Base-by-base conservation (phyloP, 2,797 vertebrate genomes). In the Lacerta viridis region DNA sequence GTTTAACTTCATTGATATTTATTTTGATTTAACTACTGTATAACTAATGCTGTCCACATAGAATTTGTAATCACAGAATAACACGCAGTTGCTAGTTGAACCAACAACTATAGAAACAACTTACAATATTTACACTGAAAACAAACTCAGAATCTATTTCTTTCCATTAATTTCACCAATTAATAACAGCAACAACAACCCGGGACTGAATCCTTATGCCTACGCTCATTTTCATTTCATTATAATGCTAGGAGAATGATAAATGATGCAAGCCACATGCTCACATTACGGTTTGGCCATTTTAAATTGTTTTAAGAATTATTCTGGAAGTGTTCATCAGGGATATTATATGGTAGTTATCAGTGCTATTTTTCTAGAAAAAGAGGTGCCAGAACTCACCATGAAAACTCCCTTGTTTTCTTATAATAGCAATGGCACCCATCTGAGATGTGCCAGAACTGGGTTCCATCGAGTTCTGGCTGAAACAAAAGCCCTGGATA, bases 251-350 rank as follows among this genome's bases (percentile, higher is more conserved):
- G 68, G 68, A 4, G 9, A 69, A n/a, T 69, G 68, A 27, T 55
- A 55, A 55, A 55, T 25, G 20, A 69, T 69, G 68, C 68, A 69
- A 69, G 68, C 27, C 29, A 25, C 29, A 11, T 69, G 68, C 29
- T 25, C 68, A 69, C 20, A 29, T 69, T 25, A 25, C 20, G 6
- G 20, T 69, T 55, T 15, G 50, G 50, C 50, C 50, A 55, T 83
- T 74, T 61, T 17, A 64, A 50, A 75, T 86, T 80, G 15, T 17
- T 83, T n/a, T 72, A 33, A 55, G 85, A 89, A 87, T 89, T 79
- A 82, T 82, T 72, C 17, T 92, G 39, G 71, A 66, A 86, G 50
- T 39, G 20, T 66, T 27, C 50, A 25, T 84, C 84, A 46, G n/a
- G 68, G 78, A 86, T 59, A 80, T 36, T 79, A 10, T 88, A 27